Conservation (phyloP, 2,888 invertebrate species). For the Subacronicta megacephala region DNA sequence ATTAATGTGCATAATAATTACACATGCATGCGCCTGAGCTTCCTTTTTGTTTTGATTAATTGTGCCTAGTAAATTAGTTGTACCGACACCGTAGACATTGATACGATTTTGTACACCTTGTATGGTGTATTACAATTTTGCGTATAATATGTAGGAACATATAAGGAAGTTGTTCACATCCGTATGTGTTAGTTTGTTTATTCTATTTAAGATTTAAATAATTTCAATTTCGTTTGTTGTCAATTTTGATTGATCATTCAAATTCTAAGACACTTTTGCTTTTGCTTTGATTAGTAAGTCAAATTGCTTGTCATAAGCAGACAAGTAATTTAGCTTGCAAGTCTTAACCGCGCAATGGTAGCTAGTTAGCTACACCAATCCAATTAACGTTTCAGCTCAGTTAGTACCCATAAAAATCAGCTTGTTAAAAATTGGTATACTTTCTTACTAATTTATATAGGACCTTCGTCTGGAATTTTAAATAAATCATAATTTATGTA, state of each 20-base stretch:
- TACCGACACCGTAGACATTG: constrained; percentile 65
- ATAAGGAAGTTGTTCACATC: constrained; percentile 32
- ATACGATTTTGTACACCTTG: constrained; percentile 45
- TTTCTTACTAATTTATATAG: no score
- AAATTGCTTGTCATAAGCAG: constrained; percentile 16
- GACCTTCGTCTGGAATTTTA: no score
- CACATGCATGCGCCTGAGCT: constrained; percentile 85
- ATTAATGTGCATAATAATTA: constrained; percentile 90
- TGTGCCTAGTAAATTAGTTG: constrained; percentile 80
- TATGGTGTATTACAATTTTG: constrained; percentile 40
- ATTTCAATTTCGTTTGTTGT: constrained; percentile 45
- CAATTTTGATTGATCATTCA: constrained; percentile 42
- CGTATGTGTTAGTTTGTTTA: constrained; percentile 5
- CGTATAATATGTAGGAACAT: constrained; percentile 25
- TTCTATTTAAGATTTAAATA: constrained; percentile 16
- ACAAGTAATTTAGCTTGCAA: not conserved
- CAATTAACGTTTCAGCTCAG: not conserved
- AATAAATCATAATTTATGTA: no score
- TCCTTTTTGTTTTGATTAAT: constrained; percentile 89
- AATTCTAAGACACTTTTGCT: constrained; percentile 33
- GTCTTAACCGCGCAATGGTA: constrained; percentile 4
- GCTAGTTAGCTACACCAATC: constrained; percentile 7
- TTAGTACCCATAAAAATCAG: no score
- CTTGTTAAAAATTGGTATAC: no score
- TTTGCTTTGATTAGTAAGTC: constrained; percentile 24